These are phyloP conservation scores for Liasis olivaceus DNA, from an alignment of 2,797 vertebrate species.

Conservation along the genomic window DNA sequence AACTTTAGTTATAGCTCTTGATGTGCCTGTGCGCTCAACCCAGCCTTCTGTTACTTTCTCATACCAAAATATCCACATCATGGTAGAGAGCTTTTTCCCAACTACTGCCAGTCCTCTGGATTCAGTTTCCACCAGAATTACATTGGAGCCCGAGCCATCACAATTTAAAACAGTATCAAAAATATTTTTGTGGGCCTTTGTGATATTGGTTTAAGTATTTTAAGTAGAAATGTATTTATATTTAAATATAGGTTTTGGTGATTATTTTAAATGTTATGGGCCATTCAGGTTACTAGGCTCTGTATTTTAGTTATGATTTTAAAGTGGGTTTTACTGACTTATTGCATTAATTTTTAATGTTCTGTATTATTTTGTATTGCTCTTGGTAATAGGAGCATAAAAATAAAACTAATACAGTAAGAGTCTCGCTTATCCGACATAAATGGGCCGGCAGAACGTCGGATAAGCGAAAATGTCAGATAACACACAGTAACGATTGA, in stretches of 20 bases:
- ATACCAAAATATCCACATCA: neutral
- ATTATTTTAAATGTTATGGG: neutral
- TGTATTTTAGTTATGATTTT: no score
- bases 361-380: neutral
- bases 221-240: neutral
- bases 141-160: neutral
- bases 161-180: neutral
- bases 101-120: neutral
- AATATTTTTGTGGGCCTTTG: neutral
- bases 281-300: neutral
- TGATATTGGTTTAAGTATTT: neutral
- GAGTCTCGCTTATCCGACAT: no score
- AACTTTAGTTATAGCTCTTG: neutral
- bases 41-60: neutral
- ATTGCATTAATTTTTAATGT: neutral
- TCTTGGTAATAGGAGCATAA: neutral
- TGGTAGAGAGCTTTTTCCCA: neutral
- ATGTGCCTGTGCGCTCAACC: neutral
- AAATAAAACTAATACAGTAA: neutral
- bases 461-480: no score
- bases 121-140: constrained; percentile 9
- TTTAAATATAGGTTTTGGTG: neutral
- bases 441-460: no score
- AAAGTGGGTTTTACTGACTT: neutral
- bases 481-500: no score